Conservation (phyloP, 1,140 invertebrate species). For the Ceratosolen fusciceps region DNA sequence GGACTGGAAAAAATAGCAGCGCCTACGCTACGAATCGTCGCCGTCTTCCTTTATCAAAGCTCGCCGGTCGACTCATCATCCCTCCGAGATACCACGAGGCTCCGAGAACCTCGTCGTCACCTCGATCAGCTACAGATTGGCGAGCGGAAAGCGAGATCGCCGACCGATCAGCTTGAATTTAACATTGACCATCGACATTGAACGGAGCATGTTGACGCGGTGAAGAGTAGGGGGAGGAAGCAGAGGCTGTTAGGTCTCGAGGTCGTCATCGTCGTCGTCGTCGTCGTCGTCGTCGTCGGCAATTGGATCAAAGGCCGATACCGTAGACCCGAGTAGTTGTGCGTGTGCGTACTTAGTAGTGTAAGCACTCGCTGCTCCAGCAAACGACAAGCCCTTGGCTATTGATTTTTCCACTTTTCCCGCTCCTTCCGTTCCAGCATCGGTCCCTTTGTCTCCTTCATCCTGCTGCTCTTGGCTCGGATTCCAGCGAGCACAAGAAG, state of each 20-base stretch:
- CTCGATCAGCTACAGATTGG: background rate
- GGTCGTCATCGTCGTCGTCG: background rate
- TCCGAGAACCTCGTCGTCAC: background rate
- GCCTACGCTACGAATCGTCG: too few relatives aligned
- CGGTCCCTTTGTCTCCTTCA: background rate
- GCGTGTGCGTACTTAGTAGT: too few relatives aligned
- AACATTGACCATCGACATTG: background rate
- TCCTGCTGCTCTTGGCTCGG: background rate
- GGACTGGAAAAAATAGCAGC: too few relatives aligned
- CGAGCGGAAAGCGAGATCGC: too few relatives aligned
- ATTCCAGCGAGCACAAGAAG: too few relatives aligned
- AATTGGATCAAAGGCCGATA: constrained; percentile 33
- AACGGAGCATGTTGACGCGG: too few relatives aligned
- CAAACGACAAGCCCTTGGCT: constrained; percentile 2
- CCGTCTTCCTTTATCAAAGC: too few relatives aligned
- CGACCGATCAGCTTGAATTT: constrained; percentile 9
- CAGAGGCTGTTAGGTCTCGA: background rate
- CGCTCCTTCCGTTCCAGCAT: background rate
- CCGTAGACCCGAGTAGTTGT: background rate
- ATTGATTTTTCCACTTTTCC: constrained; percentile 42
- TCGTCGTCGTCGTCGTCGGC: background rate
- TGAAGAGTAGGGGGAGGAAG: too few relatives aligned
- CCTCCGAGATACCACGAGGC: too few relatives aligned
- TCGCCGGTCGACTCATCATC: too few relatives aligned
- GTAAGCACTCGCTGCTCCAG: background rate